Evolutionary conservation across 2,113 vertebrate species (phyloP).

Genomic region (Excalfactoria chinensis): DNA sequence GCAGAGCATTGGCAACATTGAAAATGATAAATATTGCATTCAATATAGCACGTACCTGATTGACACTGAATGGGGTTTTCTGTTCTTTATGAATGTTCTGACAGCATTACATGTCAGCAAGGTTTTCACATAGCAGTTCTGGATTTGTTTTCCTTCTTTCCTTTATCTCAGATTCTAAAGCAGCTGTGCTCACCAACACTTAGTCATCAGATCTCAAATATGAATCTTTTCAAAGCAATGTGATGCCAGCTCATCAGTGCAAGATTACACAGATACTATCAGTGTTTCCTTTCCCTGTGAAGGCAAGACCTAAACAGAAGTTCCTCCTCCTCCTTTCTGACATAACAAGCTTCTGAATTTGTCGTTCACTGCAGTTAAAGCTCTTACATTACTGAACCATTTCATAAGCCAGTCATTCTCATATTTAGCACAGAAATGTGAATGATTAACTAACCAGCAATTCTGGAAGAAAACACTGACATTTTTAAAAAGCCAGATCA

Average conservation of each 20-base stretch:
- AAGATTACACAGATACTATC: slow-evolving; percentile 64
- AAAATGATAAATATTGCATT: slow-evolving; percentile 50
- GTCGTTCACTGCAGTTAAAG: slow-evolving; percentile 60
- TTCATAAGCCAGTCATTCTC: slow-evolving; percentile 32
- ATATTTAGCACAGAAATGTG: slow-evolving; percentile 18
- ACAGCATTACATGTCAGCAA: slow-evolving; percentile 56
- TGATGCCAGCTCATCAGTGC: slow-evolving; percentile 58
- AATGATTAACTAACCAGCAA: slow-evolving; percentile 33
- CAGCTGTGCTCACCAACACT: slow-evolving; percentile 64
- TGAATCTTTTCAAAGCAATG: slow-evolving; percentile 51
- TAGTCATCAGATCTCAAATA: slow-evolving; percentile 60
- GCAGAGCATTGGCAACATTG: slow-evolving; percentile 40
- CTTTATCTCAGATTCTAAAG: slow-evolving; percentile 61
- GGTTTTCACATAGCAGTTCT: slow-evolving; percentile 57
- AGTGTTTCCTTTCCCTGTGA: slow-evolving; percentile 64
- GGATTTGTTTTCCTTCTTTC: slow-evolving; percentile 62
- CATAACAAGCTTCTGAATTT: slow-evolving; percentile 73
- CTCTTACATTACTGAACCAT: slow-evolving; percentile 35
- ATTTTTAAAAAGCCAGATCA: slow-evolving; percentile 33
- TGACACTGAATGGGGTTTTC: slow-evolving; percentile 49
- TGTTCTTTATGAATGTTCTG: slow-evolving; percentile 56
- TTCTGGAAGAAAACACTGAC: slow-evolving; percentile 7
- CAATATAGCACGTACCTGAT: slow-evolving; percentile 68
- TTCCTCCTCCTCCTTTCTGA: slow-evolving; percentile 77
- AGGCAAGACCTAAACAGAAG: slow-evolving; percentile 72